Conservation (phyloP, 2,113 vertebrate species). For the Spheniscus mendiculus region DNA sequence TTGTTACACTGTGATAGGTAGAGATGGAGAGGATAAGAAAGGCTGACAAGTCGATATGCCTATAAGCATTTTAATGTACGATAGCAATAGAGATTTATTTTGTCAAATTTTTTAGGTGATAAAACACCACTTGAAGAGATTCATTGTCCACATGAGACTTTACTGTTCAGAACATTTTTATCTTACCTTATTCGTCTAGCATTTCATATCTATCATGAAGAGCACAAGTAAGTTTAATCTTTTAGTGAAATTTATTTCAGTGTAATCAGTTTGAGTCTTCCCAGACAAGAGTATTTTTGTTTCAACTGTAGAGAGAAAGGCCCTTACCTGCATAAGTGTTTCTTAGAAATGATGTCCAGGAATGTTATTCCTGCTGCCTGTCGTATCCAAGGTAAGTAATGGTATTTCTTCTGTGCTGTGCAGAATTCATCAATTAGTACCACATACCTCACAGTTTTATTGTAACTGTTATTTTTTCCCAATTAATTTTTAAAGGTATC, state of each 20-base stretch:
- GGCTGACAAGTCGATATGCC: not conserved
- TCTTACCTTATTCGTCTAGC: slow-evolving; percentile 81
- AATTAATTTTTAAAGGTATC: slow-evolving; percentile 69
- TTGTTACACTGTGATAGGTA: not conserved
- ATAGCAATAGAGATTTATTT: not conserved
- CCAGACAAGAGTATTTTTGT: not conserved
- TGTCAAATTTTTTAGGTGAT: slow-evolving; percentile 26
- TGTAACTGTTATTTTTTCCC: not conserved
- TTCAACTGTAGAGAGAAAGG: slow-evolving; percentile 70
- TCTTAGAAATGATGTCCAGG: slow-evolving; percentile 81
- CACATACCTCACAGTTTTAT: not conserved
- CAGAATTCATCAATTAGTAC: not conserved
- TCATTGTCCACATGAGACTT: slow-evolving; percentile 76
- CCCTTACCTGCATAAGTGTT: slow-evolving; percentile 77
- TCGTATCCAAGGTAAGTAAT: slow-evolving; percentile 78
- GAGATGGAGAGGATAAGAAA: not conserved
- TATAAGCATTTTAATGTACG: not conserved
- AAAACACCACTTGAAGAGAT: slow-evolving; percentile 58
- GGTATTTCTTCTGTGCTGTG: not conserved
- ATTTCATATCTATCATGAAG: slow-evolving; percentile 79
- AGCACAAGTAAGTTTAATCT: slow-evolving; percentile 78
- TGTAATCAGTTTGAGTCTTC: not conserved
- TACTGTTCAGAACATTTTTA: slow-evolving; percentile 82
- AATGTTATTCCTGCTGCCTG: slow-evolving; percentile 82
- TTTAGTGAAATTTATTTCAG: not conserved